phyloP scores from a whole-genome alignment of 2,797 vertebrate species.

The Xenops minutus region DNA sequence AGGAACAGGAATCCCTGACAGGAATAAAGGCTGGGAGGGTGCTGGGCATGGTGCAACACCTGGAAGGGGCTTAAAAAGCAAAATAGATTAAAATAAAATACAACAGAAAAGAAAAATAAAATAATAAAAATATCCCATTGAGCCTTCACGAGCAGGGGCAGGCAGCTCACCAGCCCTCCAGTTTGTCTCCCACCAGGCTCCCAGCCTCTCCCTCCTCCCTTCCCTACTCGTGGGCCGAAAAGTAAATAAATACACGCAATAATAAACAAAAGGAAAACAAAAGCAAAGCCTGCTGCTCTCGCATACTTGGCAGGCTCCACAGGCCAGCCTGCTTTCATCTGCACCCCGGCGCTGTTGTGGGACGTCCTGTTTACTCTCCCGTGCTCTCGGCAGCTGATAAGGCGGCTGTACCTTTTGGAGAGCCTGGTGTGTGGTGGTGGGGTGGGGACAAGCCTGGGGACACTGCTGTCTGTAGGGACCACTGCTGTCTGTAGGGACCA shows the following conservation, averaged over 20 bases:
- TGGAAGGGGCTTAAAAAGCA: not conserved
- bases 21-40: not conserved
- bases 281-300: slow-evolving; percentile 46
- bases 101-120: not conserved
- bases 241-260: slow-evolving; percentile 51
- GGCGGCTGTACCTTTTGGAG: not conserved
- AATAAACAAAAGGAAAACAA: slow-evolving; percentile 51
- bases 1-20: not conserved
- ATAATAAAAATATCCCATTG: too few species aligned
- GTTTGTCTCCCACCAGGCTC: slow-evolving; percentile 6
- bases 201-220: slow-evolving; percentile 23
- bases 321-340: slow-evolving; percentile 48
- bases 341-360: not conserved
- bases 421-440: not conserved
- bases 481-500: fast-evolving
- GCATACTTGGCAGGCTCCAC: not conserved
- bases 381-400: not conserved
- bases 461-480: fast-evolving
- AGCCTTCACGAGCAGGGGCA: not conserved
- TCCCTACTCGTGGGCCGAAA: not conserved
- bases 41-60: not conserved
- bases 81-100: not conserved
- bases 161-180: not conserved
- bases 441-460: not conserved
- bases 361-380: slow-evolving; percentile 34